phyloP scores from a whole-genome alignment of 2,888 invertebrate species.

The Meliscaeva auricollis region DNA sequence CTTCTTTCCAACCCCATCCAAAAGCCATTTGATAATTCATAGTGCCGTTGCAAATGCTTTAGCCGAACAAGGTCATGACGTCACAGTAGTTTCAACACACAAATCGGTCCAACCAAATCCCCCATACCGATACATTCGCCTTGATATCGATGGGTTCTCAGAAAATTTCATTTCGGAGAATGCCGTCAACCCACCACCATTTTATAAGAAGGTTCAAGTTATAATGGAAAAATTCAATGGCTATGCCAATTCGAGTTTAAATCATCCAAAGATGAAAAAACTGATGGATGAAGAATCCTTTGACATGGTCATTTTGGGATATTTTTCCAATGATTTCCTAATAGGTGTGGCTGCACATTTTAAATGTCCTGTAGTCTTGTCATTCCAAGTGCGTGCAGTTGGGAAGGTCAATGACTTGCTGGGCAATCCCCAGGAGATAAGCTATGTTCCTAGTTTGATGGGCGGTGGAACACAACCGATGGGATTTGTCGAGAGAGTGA shows the following conservation, averaged over 20 bases:
- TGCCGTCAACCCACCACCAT: conserved; percentile 6
- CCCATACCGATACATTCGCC: conserved; percentile 52
- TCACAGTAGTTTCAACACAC: conserved; percentile 79
- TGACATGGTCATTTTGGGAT: conserved; percentile 76
- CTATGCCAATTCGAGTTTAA: no score
- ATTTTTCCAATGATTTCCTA: conserved; percentile 77
- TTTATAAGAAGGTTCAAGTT: neutral
- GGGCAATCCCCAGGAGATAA: conserved; percentile 79
- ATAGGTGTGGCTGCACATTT: conserved; percentile 81
- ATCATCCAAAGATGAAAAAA: no score
- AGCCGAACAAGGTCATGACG: conserved; percentile 80
- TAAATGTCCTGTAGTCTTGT: conserved; percentile 80
- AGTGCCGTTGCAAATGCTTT: conserved; percentile 79
- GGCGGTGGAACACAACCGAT: conserved; percentile 71
- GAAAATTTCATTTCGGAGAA: neutral
- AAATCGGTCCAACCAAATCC: conserved; percentile 69
- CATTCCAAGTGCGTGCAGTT: conserved; percentile 79
- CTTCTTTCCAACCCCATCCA: conserved; percentile 79
- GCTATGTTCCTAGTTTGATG: conserved; percentile 79
- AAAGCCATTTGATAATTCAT: conserved; percentile 80
- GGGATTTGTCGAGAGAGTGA: conserved; percentile 78
- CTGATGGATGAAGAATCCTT: conserved; percentile 62
- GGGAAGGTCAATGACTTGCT: conserved; percentile 76
- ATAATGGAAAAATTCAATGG: no score
- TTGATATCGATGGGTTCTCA: conserved; percentile 3